Percentiles rank a stretch among this genome's conserved stretches.
Conservation (phyloP, 2,797 vertebrate species). For the Trichosurus vulpecula region DNA sequence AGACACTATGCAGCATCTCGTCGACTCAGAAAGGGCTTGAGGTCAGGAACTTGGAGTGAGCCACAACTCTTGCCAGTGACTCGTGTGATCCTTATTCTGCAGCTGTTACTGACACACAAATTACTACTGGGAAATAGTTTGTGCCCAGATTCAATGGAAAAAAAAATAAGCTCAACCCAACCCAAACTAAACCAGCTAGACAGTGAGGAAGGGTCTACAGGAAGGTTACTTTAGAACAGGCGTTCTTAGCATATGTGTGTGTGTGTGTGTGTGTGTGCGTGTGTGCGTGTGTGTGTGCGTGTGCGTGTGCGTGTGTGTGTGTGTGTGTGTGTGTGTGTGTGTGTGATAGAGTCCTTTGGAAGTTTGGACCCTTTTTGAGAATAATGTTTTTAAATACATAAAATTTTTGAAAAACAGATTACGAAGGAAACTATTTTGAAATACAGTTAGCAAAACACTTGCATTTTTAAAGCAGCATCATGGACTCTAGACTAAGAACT, state of each 20-base stretch:
- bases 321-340: too few relatives aligned
- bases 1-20: slow-evolving; percentile 4
- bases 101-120: background rate
- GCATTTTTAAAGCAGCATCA: too few relatives aligned
- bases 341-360: background rate
- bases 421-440: background rate
- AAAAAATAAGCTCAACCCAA: background rate
- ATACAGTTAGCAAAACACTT: background rate
- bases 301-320: too few relatives aligned
- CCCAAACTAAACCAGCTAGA: background rate
- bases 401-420: background rate
- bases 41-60: background rate
- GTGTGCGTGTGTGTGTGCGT: too few relatives aligned
- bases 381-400: background rate
- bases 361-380: background rate
- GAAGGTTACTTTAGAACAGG: background rate
- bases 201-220: background rate
- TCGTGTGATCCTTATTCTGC: background rate
- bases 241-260: background rate
- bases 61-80: background rate
- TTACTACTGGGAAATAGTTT: background rate
- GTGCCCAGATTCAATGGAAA: slow-evolving; percentile 4
- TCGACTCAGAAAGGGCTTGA: background rate
- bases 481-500: background rate
- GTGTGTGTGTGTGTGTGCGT: too few relatives aligned